Evolutionary conservation across 2,113 vertebrate species (phyloP).

Genomic region (Tursiops truncatus): DNA sequence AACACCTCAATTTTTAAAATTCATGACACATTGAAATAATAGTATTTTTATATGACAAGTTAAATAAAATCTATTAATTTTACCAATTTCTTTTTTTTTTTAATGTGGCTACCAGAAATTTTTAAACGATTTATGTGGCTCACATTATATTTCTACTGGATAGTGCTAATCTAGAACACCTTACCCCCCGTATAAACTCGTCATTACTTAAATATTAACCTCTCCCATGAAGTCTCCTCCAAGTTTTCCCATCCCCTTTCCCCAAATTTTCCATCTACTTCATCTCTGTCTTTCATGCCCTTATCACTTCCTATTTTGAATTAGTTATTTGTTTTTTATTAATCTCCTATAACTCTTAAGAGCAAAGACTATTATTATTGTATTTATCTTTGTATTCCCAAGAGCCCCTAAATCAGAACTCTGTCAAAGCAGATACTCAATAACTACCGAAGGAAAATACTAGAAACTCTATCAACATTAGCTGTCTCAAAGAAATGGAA

Average conservation of each 20-base stretch:
- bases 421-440: conserved; percentile 11
- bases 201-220: conserved; percentile 30
- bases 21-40: neutral
- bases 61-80: conserved; percentile 21
- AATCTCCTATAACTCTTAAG: neutral
- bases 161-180: neutral
- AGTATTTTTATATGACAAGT: neutral
- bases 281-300: neutral
- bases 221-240: neutral
- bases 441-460: conserved; percentile 34
- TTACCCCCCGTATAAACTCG: neutral
- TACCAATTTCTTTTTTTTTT: neutral
- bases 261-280: neutral
- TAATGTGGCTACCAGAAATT: neutral
- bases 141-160: neutral
- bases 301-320: neutral
- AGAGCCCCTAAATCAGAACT: neutral
- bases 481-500: conserved; percentile 9
- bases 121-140: neutral
- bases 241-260: neutral
- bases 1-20: neutral
- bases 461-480: neutral
- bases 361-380: neutral
- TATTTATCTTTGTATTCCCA: conserved; percentile 6
- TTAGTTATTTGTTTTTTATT: neutral